phyloP scores from a whole-genome alignment of 1,140 invertebrate genomes.

The Pseudomyrmex sp. region DNA sequence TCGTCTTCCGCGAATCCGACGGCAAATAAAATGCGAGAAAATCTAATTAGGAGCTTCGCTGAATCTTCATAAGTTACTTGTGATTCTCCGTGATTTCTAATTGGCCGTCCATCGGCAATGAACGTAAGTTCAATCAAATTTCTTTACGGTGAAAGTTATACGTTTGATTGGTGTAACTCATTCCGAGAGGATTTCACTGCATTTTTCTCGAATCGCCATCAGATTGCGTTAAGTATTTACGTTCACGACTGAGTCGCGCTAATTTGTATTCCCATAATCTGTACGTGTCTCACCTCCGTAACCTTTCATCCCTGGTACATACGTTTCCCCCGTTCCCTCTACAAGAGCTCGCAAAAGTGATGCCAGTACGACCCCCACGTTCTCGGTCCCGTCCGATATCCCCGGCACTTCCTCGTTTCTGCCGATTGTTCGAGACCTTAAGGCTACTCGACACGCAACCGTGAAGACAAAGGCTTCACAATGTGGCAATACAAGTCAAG shows the following conservation, averaged over 20 bases:
- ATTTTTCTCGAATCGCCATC: not conserved
- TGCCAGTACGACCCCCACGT: slow-evolving; percentile 65
- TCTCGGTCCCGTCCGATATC: slow-evolving; percentile 65
- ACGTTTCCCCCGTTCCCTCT: not conserved
- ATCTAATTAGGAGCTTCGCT: slow-evolving; percentile 19
- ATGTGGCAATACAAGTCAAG: too few species aligned
- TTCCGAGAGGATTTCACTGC: not conserved
- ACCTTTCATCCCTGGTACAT: slow-evolving; percentile 29
- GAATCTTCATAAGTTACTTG: not conserved
- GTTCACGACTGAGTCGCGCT: slow-evolving; percentile 29
- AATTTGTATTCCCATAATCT: slow-evolving; percentile 63
- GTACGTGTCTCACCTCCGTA: slow-evolving; percentile 52
- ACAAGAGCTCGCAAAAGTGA: slow-evolving; percentile 45
- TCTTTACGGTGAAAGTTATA: not conserved
- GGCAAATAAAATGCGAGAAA: slow-evolving; percentile 13
- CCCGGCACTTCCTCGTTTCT: slow-evolving; percentile 67
- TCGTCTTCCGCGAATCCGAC: slow-evolving; percentile 22
- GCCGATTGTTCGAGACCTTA: slow-evolving; percentile 51
- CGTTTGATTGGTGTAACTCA: not conserved
- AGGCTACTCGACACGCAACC: slow-evolving; percentile 59
- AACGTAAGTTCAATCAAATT: slow-evolving; percentile 16
- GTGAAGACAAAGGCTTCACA: slow-evolving; percentile 12
- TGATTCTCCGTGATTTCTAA: not conserved
- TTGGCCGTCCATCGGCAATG: not conserved
- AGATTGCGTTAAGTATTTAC: slow-evolving; percentile 18